Evolutionary conservation across 2,888 invertebrate genomes (phyloP), one percentile per base, ranked within the genome.

Genomic region (Ornithoptera priamus): DNA sequence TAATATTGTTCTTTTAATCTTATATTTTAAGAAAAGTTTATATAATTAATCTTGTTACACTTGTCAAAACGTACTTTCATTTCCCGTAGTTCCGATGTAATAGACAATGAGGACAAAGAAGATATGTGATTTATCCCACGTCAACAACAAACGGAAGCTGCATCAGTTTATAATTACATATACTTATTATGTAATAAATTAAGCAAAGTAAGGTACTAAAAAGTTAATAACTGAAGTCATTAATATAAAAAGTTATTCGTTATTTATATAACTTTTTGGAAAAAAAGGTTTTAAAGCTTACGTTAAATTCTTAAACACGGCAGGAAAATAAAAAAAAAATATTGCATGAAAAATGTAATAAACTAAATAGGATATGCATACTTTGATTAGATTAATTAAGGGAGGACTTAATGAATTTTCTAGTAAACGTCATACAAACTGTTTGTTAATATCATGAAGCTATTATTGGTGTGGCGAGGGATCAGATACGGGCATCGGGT

Each of bases 401-500:
- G 1, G 22, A 22, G 22, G 1, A 22, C 22, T 22, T 56, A 24
- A 17, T 62, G 18, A 8, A 36, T 62, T 39, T 20, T n/a, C 12
- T 24, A 70, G 39, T 62, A 42, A 59, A 36, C 50, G 50, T 61
- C 22, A 36, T 18, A 62, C 30, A 61, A 59, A 56, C 24, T 61
- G 67, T 59, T 70, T 65, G 22, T 58, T n/a, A 60, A 67, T 20
- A 17, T 64, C 56, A 65, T 61, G 50, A 58, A 53, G 59, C 39
- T 67, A 64, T 67, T 63, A 70, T 70, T 70, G 63, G 67, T 67
- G 18, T 8, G 18, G 39, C 63, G 67, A 53, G 67, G 20, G 58
- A 70, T 70, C 70, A 67, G 70, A 70, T 70, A 70, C 59, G 62
- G 65, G 60, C 58, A 70, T 17, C 69, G 67, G 73, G 71, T 73